Conservation (phyloP, 1,140 invertebrate species). For the Aphelenchoides besseyi region DNA sequence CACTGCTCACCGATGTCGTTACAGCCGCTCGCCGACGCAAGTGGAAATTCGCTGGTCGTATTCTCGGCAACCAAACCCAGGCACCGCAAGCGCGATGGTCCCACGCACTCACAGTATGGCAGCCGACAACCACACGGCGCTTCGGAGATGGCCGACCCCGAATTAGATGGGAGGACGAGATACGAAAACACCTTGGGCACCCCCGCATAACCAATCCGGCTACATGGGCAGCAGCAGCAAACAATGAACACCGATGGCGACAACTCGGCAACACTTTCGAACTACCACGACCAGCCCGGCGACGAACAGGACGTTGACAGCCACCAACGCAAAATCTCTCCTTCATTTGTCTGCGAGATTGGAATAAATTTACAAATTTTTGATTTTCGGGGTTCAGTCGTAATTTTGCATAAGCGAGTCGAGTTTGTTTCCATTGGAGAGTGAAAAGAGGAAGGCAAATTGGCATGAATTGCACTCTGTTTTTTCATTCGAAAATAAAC, state of each 20-base stretch:
- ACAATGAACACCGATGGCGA: not conserved
- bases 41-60: not conserved
- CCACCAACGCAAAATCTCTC: not conserved
- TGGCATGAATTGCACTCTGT: too few relatives aligned
- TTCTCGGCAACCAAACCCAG: not conserved
- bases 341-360: constrained; percentile 3
- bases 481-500: too few relatives aligned
- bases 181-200: constrained; percentile 6
- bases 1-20: not conserved
- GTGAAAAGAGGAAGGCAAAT: too few relatives aligned
- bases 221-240: not conserved
- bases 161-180: not conserved
- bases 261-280: not conserved
- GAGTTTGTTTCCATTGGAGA: too few relatives aligned
- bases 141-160: constrained; percentile 4
- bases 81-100: not conserved
- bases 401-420: too few relatives aligned
- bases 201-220: not conserved
- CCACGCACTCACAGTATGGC: not conserved
- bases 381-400: too few relatives aligned
- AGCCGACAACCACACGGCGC: not conserved
- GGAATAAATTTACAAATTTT: too few relatives aligned
- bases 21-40: not conserved
- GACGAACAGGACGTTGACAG: not conserved
- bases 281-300: not conserved